A percentile compares a stretch with the other conserved stretches of the same genome.
Conservation (phyloP, 2,113 vertebrate genomes). For the Nicator chloris region DNA sequence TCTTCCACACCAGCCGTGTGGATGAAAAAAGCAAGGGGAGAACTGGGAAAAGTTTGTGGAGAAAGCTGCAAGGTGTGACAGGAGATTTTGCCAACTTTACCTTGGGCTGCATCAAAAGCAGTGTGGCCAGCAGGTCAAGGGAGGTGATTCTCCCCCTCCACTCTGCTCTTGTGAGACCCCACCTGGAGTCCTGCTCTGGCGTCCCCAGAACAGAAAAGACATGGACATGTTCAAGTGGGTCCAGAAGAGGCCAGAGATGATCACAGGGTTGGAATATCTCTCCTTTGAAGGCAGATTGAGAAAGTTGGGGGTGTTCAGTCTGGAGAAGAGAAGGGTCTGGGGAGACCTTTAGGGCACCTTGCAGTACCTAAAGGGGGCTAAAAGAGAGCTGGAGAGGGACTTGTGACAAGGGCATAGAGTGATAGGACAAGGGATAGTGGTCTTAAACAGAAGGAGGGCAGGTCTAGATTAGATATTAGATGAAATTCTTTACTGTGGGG, state of each 20-base stretch:
- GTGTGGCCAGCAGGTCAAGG: accelerated
- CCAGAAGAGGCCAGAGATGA: neutral
- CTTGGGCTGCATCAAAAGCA: neutral
- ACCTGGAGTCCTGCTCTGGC: neutral
- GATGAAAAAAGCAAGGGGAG: neutral
- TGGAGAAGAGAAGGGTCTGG: neutral
- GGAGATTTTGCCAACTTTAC: neutral
- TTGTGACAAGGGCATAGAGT: neutral
- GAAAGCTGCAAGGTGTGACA: neutral
- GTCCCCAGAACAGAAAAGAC: neutral
- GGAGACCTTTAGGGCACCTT: neutral
- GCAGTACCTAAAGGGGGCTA: neutral
- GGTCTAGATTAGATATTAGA: neutral
- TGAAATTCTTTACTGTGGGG: neutral
- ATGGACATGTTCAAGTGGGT: neutral
- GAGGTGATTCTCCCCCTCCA: neutral
- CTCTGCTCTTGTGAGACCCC: neutral
- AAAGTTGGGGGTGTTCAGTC: neutral
- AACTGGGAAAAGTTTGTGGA: accelerated
- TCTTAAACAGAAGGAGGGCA: neutral
- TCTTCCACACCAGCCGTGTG: neutral
- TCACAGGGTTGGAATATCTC: neutral
- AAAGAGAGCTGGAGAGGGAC: neutral
- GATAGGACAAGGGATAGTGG: neutral
- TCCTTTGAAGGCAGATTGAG: neutral